Evolutionary conservation across 2,888 invertebrate species (phyloP), one percentile per base, ranked within the genome.

Genomic region (Noctua fimbriata): DNA sequence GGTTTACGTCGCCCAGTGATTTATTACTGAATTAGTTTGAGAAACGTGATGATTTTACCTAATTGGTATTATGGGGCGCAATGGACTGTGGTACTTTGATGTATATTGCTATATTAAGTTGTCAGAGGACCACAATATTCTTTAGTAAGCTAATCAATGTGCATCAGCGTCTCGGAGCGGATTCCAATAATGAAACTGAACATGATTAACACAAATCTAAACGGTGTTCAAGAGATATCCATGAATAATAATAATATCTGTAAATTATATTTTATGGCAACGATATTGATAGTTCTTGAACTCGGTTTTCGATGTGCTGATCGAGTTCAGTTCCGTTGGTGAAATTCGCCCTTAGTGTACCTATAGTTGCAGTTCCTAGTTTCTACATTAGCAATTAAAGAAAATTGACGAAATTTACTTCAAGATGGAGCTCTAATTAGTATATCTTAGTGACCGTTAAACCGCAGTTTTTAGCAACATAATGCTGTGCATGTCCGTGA

Each of bases 11-110:
- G 41, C 44, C 63, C 14, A 21, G 41, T 88, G 84, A 89, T 89
- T 86, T 90, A 86, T 83, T 80, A 75, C 32, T 66, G 78, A 79
- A 83, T 84, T 89, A 80, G 85, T 84, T 86, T 60, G 73, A 76
- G 79, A 79, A 77, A 88, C 78, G 78, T 88, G 86, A 86, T 70
- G 58, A 79, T 85, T 65, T 87, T 86, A 79, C 71, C 65, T 77
- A 85, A 84, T 83, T 87, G 76, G 79, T 66, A 24, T 7, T 47
- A 16, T 24, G 14, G 49, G 18, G n/a, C 12, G 44, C n/a, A 65
- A 71, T 69, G 14, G n/a, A 16, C 71, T 72, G 69, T 67, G 3
- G 80, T 52, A 52, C 18, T 72, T 58, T 36, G 63, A 18, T 24
- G 60, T 47, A 24, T 9, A 28, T 41, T 47, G n/a, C 28, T 49